A percentile compares a stretch with the other conserved stretches of the same genome.
Conservation (phyloP, 2,113 vertebrate genomes). For the Trachemys scripta region DNA sequence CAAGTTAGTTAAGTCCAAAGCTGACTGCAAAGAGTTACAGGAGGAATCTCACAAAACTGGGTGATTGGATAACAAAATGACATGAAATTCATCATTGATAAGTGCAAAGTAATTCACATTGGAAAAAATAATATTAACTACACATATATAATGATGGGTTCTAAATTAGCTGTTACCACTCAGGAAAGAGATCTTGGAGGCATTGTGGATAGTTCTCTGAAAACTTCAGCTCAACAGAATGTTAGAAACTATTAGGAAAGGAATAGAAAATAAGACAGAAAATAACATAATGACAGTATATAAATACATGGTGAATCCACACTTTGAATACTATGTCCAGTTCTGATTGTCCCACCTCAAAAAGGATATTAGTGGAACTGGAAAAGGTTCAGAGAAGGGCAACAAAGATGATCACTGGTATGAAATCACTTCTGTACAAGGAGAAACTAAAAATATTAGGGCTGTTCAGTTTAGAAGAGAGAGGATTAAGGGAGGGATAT, state of each 20-base stretch:
- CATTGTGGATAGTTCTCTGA: background rate
- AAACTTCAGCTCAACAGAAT: background rate
- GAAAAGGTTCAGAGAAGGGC: background rate
- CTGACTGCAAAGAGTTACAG: no score
- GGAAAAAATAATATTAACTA: background rate
- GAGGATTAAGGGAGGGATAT: background rate
- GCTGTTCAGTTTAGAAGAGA: background rate
- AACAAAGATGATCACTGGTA: background rate
- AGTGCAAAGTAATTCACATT: background rate
- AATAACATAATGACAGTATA: background rate
- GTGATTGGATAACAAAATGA: no score
- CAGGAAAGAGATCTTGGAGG: background rate
- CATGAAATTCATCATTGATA: no score
- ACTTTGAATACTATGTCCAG: background rate
- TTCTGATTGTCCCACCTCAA: background rate
- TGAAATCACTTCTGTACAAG: background rate
- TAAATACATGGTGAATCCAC: background rate
- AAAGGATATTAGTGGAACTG: background rate
- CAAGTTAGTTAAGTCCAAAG: no score
- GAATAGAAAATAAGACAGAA: background rate
- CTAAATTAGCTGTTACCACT: background rate
- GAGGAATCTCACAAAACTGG: no score
- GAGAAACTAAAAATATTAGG: background rate
- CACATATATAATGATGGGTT: background rate
- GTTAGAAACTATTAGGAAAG: background rate